Base-by-base conservation (phyloP, 2,888 invertebrate species). In the Heliconius hortense region DNA sequence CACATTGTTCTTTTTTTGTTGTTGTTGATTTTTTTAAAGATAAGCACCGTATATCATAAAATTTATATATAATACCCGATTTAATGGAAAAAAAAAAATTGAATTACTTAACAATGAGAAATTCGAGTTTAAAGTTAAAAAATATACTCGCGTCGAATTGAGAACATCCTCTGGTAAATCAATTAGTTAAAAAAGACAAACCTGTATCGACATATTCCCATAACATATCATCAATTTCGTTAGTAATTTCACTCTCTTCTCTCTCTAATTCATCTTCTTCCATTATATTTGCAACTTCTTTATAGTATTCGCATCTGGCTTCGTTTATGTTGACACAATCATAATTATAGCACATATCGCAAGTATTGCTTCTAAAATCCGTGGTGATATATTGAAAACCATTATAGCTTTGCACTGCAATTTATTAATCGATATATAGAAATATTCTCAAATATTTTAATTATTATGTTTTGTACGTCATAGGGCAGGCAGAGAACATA, bases 221-320 rank as follows among this genome's bases (percentile, higher is more conserved):
- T 35, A 90, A 43, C 74, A 87, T 76, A 0, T 28, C 74, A 77
- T 90, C 89, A 0, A 89, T 81, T 59, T 81, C 81, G 4, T 76
- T 72, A 24, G 69, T 78, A 13, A 74, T 75, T 18, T 79, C 77
- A 0, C 66, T 77, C 2, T 77, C 76, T 0, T 78, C 80, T 8
- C 48, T 62, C 21, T 56, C 68, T 21, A 77, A 79, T 0, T 80
- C 79, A 4, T 77, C 77, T 31, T 81, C 73, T 0, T 72, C 72
- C 0, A 86, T 53, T 2, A 87, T 68, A 0, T 77, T 81, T 0
- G 81, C 78, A 0, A 82, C 80, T 4, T 84, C 83, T 7, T 81
- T 79, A 73, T 88, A 89, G 81, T 89, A 90, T 13, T 84, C 82
- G 72, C 90, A 85, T 73, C 81, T 81, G 0, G 82, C 74, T 15